Evolutionary conservation across 2,888 invertebrate species (phyloP).

Genomic region (Bugula neritina): DNA sequence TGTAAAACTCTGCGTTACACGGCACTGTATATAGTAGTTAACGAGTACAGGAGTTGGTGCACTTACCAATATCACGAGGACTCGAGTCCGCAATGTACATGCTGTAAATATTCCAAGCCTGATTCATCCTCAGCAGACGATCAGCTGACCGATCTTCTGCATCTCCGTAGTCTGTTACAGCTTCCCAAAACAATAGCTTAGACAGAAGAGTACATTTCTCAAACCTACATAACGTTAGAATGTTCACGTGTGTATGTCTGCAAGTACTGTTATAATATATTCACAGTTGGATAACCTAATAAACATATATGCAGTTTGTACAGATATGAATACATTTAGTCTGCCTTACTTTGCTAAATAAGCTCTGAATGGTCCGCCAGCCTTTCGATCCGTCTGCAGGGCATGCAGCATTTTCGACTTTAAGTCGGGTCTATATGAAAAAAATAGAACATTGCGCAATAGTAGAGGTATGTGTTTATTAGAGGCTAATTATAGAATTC

Average conservation of each 20-base stretch:
- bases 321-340: too few species aligned
- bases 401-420: constrained; percentile 38
- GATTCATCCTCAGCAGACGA: constrained; percentile 44
- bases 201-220: constrained; percentile 34
- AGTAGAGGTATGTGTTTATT: too few species aligned
- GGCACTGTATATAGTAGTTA: too few species aligned
- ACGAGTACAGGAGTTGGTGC: too few species aligned
- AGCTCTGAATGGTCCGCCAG: constrained; percentile 48
- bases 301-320: too few species aligned
- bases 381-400: constrained; percentile 42
- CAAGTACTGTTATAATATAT: too few species aligned
- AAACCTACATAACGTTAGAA: background rate
- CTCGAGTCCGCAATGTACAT: constrained; percentile 42
- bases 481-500: too few species aligned
- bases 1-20: too few species aligned
- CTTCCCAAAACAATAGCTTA: constrained; percentile 48
- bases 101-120: constrained; percentile 51
- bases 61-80: constrained; percentile 41
- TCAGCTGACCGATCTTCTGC: constrained; percentile 47
- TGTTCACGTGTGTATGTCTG: too few species aligned
- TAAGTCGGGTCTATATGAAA: background rate
- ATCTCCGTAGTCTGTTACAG: constrained; percentile 49
- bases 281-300: too few species aligned
- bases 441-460: background rate
- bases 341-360: constrained; percentile 45